Conservation (phyloP, 1,140 invertebrate species). For the Drosophila leontia region DNA sequence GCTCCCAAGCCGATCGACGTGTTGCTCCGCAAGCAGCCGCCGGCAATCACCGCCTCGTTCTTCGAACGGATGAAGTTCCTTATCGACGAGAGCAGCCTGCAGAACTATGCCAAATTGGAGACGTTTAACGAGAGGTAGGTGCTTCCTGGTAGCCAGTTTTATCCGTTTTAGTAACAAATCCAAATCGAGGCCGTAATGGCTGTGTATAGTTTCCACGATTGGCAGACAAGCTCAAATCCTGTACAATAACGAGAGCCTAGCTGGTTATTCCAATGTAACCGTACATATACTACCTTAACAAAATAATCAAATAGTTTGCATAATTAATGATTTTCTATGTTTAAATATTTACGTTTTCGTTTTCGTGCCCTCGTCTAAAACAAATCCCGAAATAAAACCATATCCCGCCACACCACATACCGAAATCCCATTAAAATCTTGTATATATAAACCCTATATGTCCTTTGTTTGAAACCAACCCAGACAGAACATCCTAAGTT, state of each 20-base stretch:
- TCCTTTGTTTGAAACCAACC: slow-evolving; percentile 76
- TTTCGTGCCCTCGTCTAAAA: slow-evolving; percentile 83
- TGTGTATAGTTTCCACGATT: slow-evolving; percentile 65
- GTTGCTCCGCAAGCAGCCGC: slow-evolving; percentile 96
- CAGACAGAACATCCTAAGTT: slow-evolving; percentile 46
- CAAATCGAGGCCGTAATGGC: slow-evolving; percentile 32
- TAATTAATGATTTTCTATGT: slow-evolving; percentile 81
- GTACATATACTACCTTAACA: slow-evolving; percentile 39
- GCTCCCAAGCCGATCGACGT: slow-evolving; percentile 97
- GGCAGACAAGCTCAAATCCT: slow-evolving; percentile 55
- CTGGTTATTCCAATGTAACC: slow-evolving; percentile 48
- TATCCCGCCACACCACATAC: slow-evolving; percentile 51
- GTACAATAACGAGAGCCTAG: slow-evolving; percentile 55
- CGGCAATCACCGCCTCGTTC: slow-evolving; percentile 98
- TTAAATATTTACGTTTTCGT: slow-evolving; percentile 77
- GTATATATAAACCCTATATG: slow-evolving; percentile 79
- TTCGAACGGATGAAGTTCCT: slow-evolving; percentile 99
- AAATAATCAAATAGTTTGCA: slow-evolving; percentile 82
- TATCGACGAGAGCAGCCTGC: slow-evolving; percentile 98
- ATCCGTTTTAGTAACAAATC: slow-evolving; percentile 28
- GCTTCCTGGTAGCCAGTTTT: slow-evolving; percentile 70
- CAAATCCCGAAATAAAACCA: slow-evolving; percentile 60
- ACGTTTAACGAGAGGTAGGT: slow-evolving; percentile 98
- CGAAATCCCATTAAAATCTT: slow-evolving; percentile 65
- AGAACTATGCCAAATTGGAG: slow-evolving; percentile 97